These are phyloP conservation scores for Chionodraco myersi DNA, from an alignment of 2,113 vertebrate species.

Conservation along the genomic window DNA sequence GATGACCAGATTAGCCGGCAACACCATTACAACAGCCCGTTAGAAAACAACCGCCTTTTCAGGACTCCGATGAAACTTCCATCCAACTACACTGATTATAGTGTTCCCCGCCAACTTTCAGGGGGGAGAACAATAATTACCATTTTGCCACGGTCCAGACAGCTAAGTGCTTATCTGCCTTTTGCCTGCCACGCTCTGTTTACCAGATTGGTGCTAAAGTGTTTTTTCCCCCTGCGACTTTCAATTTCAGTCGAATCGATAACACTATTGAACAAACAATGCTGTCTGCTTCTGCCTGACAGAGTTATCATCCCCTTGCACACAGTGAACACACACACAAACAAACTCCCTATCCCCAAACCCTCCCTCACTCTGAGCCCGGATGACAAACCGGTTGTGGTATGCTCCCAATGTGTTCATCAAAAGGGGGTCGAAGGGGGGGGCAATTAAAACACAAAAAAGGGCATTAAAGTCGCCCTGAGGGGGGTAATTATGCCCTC, in stretches of 20 bases:
- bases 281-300: conserved; percentile 64
- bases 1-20: conserved; percentile 72
- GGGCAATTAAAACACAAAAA: conserved; percentile 86
- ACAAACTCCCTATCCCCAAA: conserved; percentile 32
- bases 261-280: conserved; percentile 68
- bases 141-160: conserved; percentile 60
- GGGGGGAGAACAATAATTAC: conserved; percentile 57
- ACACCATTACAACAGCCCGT: conserved; percentile 41
- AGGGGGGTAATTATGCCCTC: conserved; percentile 83
- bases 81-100: conserved; percentile 49
- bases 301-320: conserved; percentile 66
- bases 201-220: conserved; percentile 66
- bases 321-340: conserved; percentile 56
- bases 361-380: conserved; percentile 29
- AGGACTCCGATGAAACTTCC: conserved; percentile 54
- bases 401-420: conserved; percentile 82
- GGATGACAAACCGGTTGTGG: conserved; percentile 78
- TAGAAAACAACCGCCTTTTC: conserved; percentile 57
- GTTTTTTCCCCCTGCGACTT: conserved; percentile 65
- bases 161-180: conserved; percentile 70
- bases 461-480: conserved; percentile 82
- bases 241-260: conserved; percentile 73
- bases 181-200: conserved; percentile 71
- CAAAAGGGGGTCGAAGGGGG: conserved; percentile 73
- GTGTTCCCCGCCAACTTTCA: conserved; percentile 38